A percentile compares a stretch with the other conserved stretches of the same genome.
phyloP scores from a whole-genome alignment of 2,113 vertebrate genomes.

The Thinocorus orbignyianus region DNA sequence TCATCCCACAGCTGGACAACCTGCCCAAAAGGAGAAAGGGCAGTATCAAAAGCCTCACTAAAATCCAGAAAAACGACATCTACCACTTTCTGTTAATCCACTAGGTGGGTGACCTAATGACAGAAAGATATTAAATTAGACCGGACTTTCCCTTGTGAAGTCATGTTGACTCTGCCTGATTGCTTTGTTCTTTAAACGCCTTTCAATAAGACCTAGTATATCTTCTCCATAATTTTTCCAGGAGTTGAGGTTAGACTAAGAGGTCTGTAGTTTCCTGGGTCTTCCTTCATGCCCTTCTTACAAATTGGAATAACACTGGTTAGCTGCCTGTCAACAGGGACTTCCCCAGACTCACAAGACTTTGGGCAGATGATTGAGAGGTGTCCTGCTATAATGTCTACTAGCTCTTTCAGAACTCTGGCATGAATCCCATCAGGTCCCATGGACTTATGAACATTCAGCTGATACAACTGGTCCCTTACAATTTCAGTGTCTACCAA shows the following conservation, averaged over 20 bases:
- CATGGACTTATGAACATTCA: accelerated
- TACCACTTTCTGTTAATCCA: background rate
- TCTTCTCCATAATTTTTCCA: background rate
- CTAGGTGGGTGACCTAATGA: background rate
- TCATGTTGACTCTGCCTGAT: background rate
- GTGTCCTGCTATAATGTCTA: background rate
- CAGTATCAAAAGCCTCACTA: background rate
- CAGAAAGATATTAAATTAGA: background rate
- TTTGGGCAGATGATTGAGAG: background rate
- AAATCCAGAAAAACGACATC: background rate
- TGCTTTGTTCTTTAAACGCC: background rate
- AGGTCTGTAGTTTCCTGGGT: background rate
- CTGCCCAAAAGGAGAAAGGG: background rate
- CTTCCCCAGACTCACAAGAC: background rate
- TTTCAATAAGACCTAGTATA: background rate
- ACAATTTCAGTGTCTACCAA: background rate
- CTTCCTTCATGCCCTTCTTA: background rate
- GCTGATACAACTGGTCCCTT: background rate
- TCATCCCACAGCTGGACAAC: background rate
- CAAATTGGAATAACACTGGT: background rate
- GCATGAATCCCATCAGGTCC: background rate
- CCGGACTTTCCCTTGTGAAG: background rate
- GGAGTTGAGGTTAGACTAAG: background rate
- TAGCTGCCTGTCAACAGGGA: background rate
- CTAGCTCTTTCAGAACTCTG: background rate